Evolutionary conservation across 2,888 invertebrate species (phyloP).

Genomic region (Furcula furcula): DNA sequence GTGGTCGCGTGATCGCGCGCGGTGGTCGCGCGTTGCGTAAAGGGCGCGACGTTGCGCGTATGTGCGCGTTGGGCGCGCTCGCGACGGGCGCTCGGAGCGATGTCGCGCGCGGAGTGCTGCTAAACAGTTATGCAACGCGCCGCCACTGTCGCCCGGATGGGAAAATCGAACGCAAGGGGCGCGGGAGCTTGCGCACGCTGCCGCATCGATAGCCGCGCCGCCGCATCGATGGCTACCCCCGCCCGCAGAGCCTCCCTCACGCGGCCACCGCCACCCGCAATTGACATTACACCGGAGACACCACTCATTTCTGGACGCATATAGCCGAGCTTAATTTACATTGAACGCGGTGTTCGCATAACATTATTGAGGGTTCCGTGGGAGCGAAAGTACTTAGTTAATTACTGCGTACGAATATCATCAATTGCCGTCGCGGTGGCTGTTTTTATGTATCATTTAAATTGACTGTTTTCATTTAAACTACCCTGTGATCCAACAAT

Average conservation of each 20-base stretch:
- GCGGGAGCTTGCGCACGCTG: conserved; percentile 65
- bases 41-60: conserved; percentile 71
- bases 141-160: conserved; percentile 66
- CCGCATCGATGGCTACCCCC: conserved; percentile 36
- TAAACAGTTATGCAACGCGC: conserved; percentile 77
- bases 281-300: conserved; percentile 59
- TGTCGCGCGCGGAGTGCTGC: conserved; percentile 78
- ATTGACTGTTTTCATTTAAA: too few relatives aligned
- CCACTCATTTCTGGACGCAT: conserved; percentile 37
- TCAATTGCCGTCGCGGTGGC: conserved; percentile 10
- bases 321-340: conserved; percentile 25
- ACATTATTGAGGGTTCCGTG: conserved; percentile 18
- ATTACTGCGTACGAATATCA: conserved; percentile 20
- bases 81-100: conserved; percentile 75
- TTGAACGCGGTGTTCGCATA: conserved; percentile 15
- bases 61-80: conserved; percentile 69
- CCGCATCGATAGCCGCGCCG: conserved; percentile 57
- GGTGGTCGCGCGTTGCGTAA: conserved; percentile 77
- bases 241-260: conserved; percentile 41
- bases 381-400: conserved; percentile 25
- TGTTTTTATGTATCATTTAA: too few relatives aligned
- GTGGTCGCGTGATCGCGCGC: conserved; percentile 45
- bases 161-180: conserved; percentile 71
- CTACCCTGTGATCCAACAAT: too few relatives aligned
- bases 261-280: conserved; percentile 42